phyloP scores from a whole-genome alignment of 2,888 invertebrate genomes.

The Macroteleia sp. region DNA sequence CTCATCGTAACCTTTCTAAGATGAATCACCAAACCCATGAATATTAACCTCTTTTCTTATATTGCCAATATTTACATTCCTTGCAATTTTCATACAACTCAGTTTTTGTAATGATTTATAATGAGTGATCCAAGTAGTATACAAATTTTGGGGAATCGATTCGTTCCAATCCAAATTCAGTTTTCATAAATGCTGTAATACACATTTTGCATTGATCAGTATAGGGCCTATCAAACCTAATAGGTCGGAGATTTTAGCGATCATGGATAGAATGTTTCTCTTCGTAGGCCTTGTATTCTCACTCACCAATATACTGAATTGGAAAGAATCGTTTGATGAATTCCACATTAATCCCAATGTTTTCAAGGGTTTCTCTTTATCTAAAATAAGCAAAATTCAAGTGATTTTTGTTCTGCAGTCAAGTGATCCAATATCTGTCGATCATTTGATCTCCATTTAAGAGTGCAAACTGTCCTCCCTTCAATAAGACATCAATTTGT shows the following conservation, averaged over 20 bases:
- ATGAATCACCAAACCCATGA: slow-evolving; percentile 68
- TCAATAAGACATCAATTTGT: slow-evolving; percentile 1
- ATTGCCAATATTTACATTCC: slow-evolving; percentile 26
- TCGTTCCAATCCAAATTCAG: slow-evolving; percentile 40
- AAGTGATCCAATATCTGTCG: slow-evolving; percentile 3
- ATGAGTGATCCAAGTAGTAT: slow-evolving; percentile 11
- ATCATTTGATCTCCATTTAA: slow-evolving; percentile 8
- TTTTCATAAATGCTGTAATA: slow-evolving; percentile 48
- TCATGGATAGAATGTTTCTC: slow-evolving; percentile 40
- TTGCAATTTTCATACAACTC: slow-evolving; percentile 20
- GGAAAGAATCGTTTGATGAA: background rate
- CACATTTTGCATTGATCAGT: slow-evolving; percentile 44
- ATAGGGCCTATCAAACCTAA: slow-evolving; percentile 48
- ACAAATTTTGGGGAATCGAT: background rate
- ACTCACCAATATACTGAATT: background rate
- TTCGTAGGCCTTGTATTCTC: slow-evolving; percentile 15
- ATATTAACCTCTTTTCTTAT: slow-evolving; percentile 4
- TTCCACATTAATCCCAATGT: slow-evolving; percentile 7
- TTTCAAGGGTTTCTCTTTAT: slow-evolving; percentile 1
- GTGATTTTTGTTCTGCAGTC: background rate
- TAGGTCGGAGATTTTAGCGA: slow-evolving; percentile 58
- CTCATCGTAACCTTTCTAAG: slow-evolving; percentile 65
- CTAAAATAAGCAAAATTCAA: slow-evolving; percentile 1
- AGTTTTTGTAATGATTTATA: slow-evolving; percentile 20
- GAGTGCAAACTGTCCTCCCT: slow-evolving; percentile 1